These are phyloP conservation scores for Mixornis gularis DNA, from an alignment of 2,113 vertebrate species.

Conservation along the genomic window DNA sequence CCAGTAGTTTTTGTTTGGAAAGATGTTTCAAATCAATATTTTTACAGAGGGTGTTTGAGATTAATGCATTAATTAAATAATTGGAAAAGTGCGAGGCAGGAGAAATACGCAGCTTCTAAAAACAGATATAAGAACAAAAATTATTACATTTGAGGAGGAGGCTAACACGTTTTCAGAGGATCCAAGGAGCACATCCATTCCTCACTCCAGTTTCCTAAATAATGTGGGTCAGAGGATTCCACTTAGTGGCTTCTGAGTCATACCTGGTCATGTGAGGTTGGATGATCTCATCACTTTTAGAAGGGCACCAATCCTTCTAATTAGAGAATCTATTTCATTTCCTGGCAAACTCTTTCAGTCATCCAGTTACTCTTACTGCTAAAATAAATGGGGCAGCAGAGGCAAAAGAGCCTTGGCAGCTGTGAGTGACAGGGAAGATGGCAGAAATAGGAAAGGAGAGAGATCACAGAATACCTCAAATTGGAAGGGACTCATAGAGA, in stretches of 20 bases:
- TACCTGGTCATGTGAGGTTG: background rate
- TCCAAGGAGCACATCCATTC: background rate
- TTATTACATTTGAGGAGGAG: background rate
- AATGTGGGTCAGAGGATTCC: background rate
- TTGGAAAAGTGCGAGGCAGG: accelerated
- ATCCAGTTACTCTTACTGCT: background rate
- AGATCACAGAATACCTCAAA: background rate
- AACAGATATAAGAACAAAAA: background rate
- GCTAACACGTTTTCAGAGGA: accelerated
- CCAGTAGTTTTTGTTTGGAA: background rate
- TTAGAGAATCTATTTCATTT: background rate
- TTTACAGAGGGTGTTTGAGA: background rate
- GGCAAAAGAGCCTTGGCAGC: background rate
- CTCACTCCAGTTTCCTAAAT: background rate
- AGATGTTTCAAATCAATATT: background rate
- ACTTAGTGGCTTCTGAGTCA: background rate
- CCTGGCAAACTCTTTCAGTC: background rate
- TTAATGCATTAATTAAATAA: background rate
- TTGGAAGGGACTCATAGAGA: background rate
- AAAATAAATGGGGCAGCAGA: background rate
- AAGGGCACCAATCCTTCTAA: background rate
- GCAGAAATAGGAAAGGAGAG: background rate
- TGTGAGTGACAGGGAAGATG: background rate
- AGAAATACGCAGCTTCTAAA: background rate
- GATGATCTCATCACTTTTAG: background rate